These are phyloP conservation scores for Ramphastos sulfuratus DNA, from an alignment of 2,113 vertebrate species.

Conservation along the genomic window DNA sequence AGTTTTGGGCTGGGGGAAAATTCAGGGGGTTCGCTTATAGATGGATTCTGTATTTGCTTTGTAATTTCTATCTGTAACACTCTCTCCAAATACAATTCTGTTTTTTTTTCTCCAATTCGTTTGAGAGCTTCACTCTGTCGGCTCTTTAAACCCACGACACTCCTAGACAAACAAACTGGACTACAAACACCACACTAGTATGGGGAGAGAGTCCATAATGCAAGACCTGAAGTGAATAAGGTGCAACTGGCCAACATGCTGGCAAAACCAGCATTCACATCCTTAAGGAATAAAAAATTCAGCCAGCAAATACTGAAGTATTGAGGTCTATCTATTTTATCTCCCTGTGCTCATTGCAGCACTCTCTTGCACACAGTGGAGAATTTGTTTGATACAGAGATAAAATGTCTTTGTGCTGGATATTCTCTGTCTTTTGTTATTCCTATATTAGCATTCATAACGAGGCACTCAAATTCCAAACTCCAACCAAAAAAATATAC, in stretches of 20 bases:
- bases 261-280: background rate
- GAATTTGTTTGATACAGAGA: background rate
- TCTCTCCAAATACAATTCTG: no score
- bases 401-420: background rate
- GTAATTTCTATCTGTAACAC: no score
- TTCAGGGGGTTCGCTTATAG: no score
- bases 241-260: background rate
- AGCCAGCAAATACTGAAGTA: background rate
- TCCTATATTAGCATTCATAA: background rate
- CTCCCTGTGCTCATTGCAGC: fast-evolving
- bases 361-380: background rate
- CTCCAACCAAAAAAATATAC: no score
- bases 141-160: no score
- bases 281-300: background rate
- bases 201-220: background rate
- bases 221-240: background rate
- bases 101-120: no score
- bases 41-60: no score
- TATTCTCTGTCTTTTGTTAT: background rate
- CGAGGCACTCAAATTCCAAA: background rate
- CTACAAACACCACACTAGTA: background rate
- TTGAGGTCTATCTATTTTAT: background rate
- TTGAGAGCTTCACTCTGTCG: no score
- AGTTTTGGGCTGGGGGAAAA: no score
- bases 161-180: background rate